phyloP scores from a whole-genome alignment of 2,888 invertebrate genomes.

The Rhingia rostrata region DNA sequence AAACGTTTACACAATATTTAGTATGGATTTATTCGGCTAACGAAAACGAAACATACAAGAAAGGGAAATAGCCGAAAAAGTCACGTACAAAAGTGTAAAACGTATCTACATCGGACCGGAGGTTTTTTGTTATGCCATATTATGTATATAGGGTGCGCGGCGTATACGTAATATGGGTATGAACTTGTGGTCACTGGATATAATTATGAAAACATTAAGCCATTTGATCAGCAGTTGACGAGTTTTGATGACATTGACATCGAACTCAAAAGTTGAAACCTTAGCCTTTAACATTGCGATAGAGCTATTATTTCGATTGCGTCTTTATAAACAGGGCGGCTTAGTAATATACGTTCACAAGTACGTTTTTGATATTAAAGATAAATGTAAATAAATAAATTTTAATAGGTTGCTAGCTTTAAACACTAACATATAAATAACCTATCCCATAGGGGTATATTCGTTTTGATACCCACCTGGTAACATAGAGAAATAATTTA shows the following conservation, averaged over 20 bases:
- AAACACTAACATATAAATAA: too few species aligned
- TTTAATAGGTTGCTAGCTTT: too few species aligned
- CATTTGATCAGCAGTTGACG: background rate
- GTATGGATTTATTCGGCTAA: constrained; percentile 58
- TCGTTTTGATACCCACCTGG: too few species aligned
- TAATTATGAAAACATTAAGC: constrained; percentile 2
- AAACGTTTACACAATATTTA: constrained; percentile 38
- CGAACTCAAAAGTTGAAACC: background rate
- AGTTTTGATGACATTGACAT: constrained; percentile 9
- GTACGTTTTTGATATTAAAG: too few species aligned
- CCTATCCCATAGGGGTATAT: too few species aligned
- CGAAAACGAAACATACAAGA: constrained; percentile 17
- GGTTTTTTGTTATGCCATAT: background rate
- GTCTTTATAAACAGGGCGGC: too few species aligned
- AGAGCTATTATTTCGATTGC: too few species aligned
- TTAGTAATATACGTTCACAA: too few species aligned
- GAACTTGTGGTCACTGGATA: constrained; percentile 4
- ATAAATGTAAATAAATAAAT: too few species aligned
- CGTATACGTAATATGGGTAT: background rate
- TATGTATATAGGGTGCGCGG: background rate
- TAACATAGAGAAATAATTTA: too few species aligned
- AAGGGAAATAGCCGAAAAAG: constrained; percentile 39
- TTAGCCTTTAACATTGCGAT: too few species aligned
- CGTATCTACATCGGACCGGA: background rate
- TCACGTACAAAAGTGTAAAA: constrained; percentile 25